A percentile compares a stretch with the other conserved stretches of the same genome.
Evolutionary conservation across 2,888 invertebrate species (phyloP).

Genomic region (Eustalomyia histrio): DNA sequence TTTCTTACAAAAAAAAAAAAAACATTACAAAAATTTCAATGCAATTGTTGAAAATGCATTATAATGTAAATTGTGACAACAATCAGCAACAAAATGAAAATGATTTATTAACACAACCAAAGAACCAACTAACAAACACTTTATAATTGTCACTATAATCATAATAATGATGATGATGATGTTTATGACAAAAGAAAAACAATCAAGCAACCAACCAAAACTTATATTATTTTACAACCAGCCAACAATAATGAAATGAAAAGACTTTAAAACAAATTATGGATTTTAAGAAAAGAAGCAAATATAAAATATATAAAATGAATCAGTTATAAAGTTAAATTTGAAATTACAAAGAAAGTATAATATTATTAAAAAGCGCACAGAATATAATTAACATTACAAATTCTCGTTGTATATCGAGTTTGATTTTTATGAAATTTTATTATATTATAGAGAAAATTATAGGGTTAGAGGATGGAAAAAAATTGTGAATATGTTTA

Average conservation of each 20-base stretch:
- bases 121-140: slow-evolving; percentile 4
- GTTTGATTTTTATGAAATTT: too few relatives aligned
- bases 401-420: too few relatives aligned
- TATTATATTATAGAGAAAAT: too few relatives aligned
- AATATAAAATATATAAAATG: background rate
- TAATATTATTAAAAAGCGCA: too few relatives aligned
- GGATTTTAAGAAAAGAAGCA: background rate
- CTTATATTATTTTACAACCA: background rate
- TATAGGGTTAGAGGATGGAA: too few relatives aligned
- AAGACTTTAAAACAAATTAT: slow-evolving; percentile 37
- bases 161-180: background rate
- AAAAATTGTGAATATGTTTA: too few relatives aligned
- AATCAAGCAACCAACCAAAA: background rate
- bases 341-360: background rate
- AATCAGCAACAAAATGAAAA: slow-evolving; percentile 41
- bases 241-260: slow-evolving; percentile 11
- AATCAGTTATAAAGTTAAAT: background rate
- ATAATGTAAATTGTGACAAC: slow-evolving; percentile 45
- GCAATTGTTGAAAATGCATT: slow-evolving; percentile 48
- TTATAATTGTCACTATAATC: background rate
- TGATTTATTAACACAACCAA: slow-evolving; percentile 42
- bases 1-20: background rate
- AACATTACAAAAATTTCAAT: slow-evolving; percentile 10
- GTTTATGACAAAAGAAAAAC: background rate
- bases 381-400: too few relatives aligned